phyloP scores from a whole-genome alignment of 2,888 invertebrate species.

The Hyppa rectilinea region DNA sequence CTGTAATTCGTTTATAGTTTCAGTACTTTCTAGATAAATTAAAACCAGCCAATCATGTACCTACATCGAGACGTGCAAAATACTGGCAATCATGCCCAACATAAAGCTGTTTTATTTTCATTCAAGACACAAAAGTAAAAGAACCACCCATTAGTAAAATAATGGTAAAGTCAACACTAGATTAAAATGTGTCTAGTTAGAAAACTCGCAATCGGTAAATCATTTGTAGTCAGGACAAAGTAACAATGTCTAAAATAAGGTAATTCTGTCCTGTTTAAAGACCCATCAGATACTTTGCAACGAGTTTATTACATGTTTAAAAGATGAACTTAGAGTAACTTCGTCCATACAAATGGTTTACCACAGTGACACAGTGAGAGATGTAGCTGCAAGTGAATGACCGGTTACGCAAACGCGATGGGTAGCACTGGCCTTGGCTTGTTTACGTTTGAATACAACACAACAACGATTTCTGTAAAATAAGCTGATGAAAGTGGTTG shows the following conservation, averaged over 20 bases:
- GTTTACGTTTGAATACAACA: slow-evolving; percentile 51
- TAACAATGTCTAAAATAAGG: not conserved
- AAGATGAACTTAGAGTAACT: slow-evolving; percentile 44
- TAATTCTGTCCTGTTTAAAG: slow-evolving; percentile 6
- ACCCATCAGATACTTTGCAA: slow-evolving; percentile 6
- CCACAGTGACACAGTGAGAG: slow-evolving; percentile 58
- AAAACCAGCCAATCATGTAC: too few relatives aligned
- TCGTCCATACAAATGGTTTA: slow-evolving; percentile 57
- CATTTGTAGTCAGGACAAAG: not conserved
- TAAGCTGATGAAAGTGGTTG: slow-evolving; percentile 29
- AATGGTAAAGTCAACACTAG: too few relatives aligned
- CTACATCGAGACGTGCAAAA: not conserved
- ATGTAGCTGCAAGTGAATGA: slow-evolving; percentile 63
- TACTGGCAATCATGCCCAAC: not conserved
- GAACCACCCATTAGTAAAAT: too few relatives aligned
- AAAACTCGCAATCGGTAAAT: not conserved
- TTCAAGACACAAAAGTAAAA: not conserved
- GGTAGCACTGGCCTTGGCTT: slow-evolving; percentile 65
- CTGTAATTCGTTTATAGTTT: too few relatives aligned
- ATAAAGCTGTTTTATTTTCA: not conserved
- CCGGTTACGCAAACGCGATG: slow-evolving; percentile 64
- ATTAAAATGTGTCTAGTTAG: not conserved
- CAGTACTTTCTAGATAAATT: too few relatives aligned
- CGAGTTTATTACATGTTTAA: slow-evolving; percentile 52
- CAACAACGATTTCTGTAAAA: slow-evolving; percentile 37